These are phyloP conservation scores for Fratercula arctica DNA, from an alignment of 2,797 vertebrate species.

Conservation along the genomic window DNA sequence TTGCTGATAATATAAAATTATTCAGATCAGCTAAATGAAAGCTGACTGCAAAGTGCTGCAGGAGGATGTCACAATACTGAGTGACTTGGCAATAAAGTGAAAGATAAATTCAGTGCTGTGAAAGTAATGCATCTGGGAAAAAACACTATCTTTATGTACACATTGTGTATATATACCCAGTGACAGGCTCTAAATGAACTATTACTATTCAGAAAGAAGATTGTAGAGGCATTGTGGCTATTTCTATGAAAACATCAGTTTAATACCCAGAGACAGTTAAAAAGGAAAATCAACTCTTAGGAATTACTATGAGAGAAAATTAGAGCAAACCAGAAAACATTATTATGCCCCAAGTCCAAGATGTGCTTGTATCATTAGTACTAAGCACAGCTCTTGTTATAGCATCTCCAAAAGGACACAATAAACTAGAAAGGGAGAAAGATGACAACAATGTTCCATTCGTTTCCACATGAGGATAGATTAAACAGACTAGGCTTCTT, in stretches of 20 bases:
- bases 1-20: background rate
- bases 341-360: constrained; percentile 11
- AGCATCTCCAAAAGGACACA: background rate
- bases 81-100: background rate
- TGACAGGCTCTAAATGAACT: background rate
- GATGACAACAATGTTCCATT: constrained; percentile 1
- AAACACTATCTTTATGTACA: background rate
- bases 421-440: constrained; percentile 11
- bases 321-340: background rate
- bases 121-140: background rate
- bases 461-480: constrained; percentile 18
- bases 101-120: background rate
- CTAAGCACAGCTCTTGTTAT: background rate
- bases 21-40: background rate
- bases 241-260: background rate
- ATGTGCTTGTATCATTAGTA: background rate
- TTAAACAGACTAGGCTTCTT: constrained; percentile 31
- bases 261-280: constrained; percentile 16
- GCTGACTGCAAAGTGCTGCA: background rate
- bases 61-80: background rate
- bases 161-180: background rate
- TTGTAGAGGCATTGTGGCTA: background rate
- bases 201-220: background rate
- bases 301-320: constrained; percentile 15
- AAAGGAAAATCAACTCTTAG: background rate